These are phyloP conservation scores for Amyelois transitella DNA, from an alignment of 1,140 invertebrate genomes.

Conservation along the genomic window DNA sequence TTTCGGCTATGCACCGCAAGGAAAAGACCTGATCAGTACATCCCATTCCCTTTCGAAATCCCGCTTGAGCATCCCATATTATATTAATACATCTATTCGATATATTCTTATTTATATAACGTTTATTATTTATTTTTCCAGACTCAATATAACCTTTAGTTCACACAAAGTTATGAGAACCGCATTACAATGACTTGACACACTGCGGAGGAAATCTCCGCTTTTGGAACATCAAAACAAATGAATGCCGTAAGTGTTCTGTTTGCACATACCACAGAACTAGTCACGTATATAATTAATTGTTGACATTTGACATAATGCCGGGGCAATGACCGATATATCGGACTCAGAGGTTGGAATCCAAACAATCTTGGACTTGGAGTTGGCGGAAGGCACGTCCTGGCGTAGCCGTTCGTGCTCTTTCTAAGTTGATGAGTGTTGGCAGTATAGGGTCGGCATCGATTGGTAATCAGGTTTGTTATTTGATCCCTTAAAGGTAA, in stretches of 20 bases:
- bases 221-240: neutral
- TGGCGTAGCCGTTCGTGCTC: constrained; percentile 9
- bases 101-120: too few relatives aligned
- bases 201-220: neutral
- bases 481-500: too few relatives aligned
- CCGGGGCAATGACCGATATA: constrained; percentile 49
- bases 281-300: constrained; percentile 7
- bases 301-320: constrained; percentile 6
- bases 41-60: too few relatives aligned
- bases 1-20: too few relatives aligned
- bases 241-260: neutral
- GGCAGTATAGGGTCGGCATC: neutral
- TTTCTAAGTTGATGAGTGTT: neutral
- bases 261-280: neutral
- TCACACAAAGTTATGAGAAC: neutral
- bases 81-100: too few relatives aligned
- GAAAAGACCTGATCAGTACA: too few relatives aligned
- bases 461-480: neutral
- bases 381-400: constrained; percentile 54
- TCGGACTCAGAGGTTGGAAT: constrained; percentile 24
- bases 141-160: neutral
- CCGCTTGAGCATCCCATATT: too few relatives aligned
- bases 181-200: neutral
- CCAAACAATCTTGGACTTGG: constrained; percentile 41
- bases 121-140: too few relatives aligned